Evolutionary conservation across 1,140 invertebrate genomes (phyloP), one percentile per base, ranked within the genome.

Genomic region (Papilio helenus): DNA sequence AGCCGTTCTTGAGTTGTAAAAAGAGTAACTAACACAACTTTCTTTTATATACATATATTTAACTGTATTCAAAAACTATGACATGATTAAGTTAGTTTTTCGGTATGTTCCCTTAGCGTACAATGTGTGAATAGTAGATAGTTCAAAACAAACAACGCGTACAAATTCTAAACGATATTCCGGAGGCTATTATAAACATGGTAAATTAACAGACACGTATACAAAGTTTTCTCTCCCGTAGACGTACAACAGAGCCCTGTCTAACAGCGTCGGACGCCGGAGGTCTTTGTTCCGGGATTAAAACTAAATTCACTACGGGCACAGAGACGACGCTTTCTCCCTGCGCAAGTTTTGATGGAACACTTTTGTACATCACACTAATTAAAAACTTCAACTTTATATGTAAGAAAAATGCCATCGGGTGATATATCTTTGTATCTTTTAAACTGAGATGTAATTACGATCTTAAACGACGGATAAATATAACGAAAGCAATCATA

Each of bases 321-420:
- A 55, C 82, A 79, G 83, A 83, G 20, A 26, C 58, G 58, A 61
- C 26, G 61, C 61, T 68, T 80, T 82, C 84, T 82, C 80, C 80
- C 82, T 77, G 76, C 73, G 49, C 72, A 86, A 87, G 81, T 87
- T 87, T 84, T 86, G 85, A 87, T 87, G 85, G 86, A 84, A 86
- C 79, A 85, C 82, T 85, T 78, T 82, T 82, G 82, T 79, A 72
- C 78, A 72, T 74, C 68, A 81, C 79, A 79, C 81, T 86, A 85
- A 86, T 85, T 86, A 85, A 85, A 86, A 85, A 80, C 76, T 73
- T 51, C 49, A 73, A 14, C 61, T 29, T 68, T 68, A 1, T 14
- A 61, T 29, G 14, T 16, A 29, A 34, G 26, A 5, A 68, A 81
- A 81, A 55, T 77, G 81, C 79, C 79, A 78, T 72, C 76, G 55